A percentile compares a stretch with the other conserved stretches of the same genome.
These are phyloP conservation scores for Drosophila paracracens DNA, from an alignment of 2,888 invertebrate species.

Conservation along the genomic window DNA sequence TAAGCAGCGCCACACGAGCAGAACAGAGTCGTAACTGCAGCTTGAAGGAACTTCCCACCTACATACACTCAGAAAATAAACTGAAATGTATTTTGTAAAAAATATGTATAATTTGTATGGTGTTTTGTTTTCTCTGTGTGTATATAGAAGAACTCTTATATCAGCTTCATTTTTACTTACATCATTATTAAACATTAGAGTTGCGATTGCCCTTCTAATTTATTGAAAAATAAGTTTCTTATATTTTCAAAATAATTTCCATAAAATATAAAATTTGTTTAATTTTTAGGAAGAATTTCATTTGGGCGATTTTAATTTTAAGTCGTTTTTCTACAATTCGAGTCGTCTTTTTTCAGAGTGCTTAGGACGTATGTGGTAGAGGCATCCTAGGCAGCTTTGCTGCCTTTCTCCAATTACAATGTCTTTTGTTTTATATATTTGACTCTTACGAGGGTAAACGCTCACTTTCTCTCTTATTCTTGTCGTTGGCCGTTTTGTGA, in stretches of 20 bases:
- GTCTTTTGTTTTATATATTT: slow-evolving; percentile 75
- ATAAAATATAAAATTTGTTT: no score
- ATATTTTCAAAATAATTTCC: neutral
- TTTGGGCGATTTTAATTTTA: neutral
- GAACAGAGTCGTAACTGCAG: slow-evolving; percentile 34
- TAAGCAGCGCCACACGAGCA: slow-evolving; percentile 77
- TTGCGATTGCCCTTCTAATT: neutral
- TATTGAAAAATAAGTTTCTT: neutral
- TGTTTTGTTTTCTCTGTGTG: neutral
- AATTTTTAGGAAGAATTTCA: neutral
- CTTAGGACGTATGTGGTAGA: neutral
- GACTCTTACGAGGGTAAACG: slow-evolving; percentile 47
- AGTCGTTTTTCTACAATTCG: neutral
- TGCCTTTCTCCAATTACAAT: slow-evolving; percentile 69
- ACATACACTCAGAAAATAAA: slow-evolving; percentile 1
- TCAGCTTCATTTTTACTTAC: neutral
- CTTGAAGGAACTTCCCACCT: slow-evolving; percentile 54
- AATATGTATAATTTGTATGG: neutral
- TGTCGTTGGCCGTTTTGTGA: slow-evolving; percentile 69
- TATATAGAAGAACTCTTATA: neutral
- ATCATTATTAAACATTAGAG: neutral
- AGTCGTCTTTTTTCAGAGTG: neutral
- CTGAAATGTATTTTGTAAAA: neutral
- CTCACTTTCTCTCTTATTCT: slow-evolving; percentile 66
- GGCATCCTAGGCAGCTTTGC: neutral